A percentile compares a stretch with the other conserved stretches of the same genome.
Conservation (phyloP, 2,797 vertebrate species). For the Limosa lapponica region DNA sequence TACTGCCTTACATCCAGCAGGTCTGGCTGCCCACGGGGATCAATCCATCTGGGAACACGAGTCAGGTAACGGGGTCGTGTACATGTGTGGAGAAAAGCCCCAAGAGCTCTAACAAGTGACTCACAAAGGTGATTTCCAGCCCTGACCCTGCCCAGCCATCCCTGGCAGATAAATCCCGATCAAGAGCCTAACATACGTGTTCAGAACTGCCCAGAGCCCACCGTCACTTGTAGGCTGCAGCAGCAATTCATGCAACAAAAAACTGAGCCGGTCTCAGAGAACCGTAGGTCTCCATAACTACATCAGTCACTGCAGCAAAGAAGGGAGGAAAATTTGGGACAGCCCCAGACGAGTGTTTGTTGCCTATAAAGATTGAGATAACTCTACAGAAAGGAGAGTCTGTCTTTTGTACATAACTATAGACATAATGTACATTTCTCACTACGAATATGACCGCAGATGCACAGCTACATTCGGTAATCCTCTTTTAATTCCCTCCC, state of each 20-base stretch:
- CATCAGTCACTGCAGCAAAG: background rate
- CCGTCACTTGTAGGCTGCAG: background rate
- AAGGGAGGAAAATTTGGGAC: background rate
- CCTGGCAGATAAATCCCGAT: background rate
- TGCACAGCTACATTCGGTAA: background rate
- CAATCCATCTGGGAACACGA: background rate
- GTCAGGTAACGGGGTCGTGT: background rate
- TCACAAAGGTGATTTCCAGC: background rate
- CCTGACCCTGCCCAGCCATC: background rate
- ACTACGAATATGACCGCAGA: accelerated
- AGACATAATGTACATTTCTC: background rate
- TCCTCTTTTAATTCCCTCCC: background rate
- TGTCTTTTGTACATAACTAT: background rate
- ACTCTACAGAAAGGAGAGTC: background rate
- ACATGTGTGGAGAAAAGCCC: background rate
- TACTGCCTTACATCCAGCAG: background rate
- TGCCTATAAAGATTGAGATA: background rate
- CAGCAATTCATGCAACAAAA: background rate
- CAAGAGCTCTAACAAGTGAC: background rate
- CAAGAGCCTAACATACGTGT: accelerated
- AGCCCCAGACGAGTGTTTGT: accelerated
- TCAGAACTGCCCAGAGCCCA: background rate
- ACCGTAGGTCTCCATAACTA: background rate
- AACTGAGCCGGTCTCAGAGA: background rate
- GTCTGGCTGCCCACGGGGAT: background rate